phyloP scores from a whole-genome alignment of 2,797 vertebrate species.

The Odontamblyopus lacepedii region DNA sequence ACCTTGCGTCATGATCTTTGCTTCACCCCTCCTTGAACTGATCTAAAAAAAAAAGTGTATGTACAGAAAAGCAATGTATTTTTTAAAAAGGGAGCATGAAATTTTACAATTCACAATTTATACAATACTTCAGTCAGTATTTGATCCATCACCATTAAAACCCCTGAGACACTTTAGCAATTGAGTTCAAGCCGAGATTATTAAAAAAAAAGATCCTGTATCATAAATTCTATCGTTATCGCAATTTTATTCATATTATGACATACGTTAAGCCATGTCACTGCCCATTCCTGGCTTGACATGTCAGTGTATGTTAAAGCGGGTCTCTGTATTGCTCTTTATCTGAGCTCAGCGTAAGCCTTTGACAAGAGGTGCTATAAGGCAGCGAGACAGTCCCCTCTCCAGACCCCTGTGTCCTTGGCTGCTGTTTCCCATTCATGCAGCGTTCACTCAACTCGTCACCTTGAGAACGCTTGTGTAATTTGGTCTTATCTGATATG shows the following conservation, averaged over 20 bases:
- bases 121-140: too few relatives aligned
- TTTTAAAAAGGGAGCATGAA: too few relatives aligned
- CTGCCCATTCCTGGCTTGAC: not conserved
- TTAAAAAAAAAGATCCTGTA: too few relatives aligned
- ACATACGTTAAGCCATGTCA: not conserved
- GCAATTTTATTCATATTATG: not conserved
- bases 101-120: too few relatives aligned
- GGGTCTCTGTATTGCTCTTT: not conserved
- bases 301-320: not conserved
- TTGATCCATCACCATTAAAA: too few relatives aligned
- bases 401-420: slow-evolving; percentile 56
- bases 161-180: too few relatives aligned
- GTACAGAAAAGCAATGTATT: too few relatives aligned
- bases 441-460: slow-evolving; percentile 65
- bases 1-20: too few relatives aligned
- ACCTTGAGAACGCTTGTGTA: slow-evolving; percentile 67
- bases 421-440: slow-evolving; percentile 63
- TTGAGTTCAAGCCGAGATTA: too few relatives aligned
- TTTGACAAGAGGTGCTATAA: slow-evolving; percentile 28
- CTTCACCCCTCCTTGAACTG: too few relatives aligned
- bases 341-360: slow-evolving; percentile 24
- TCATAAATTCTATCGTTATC: too few relatives aligned
- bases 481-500: slow-evolving; percentile 69
- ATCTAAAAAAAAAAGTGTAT: too few relatives aligned
- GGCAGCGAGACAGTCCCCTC: slow-evolving; percentile 15